Evolutionary conservation across 1,140 invertebrate species (phyloP).

Genomic region (Elymnias hypermnestra): DNA sequence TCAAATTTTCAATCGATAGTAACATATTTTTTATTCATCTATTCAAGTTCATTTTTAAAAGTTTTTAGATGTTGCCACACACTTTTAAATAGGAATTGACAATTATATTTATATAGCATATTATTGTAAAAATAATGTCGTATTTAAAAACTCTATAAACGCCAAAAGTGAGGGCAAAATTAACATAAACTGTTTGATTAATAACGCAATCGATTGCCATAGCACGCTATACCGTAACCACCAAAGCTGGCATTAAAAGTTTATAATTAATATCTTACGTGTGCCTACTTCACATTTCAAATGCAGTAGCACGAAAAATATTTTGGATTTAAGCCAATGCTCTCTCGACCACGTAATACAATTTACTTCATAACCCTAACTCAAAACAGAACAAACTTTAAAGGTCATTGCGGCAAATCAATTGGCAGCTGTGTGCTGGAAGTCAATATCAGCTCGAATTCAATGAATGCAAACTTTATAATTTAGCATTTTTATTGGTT

Average conservation of each 20-base stretch:
- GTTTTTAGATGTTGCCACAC: no score
- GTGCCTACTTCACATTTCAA: constrained; percentile 6
- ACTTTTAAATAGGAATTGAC: no score
- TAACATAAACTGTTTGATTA: no score
- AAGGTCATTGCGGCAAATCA: constrained; percentile 23
- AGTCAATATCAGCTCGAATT: constrained; percentile 11
- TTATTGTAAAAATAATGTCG: no score
- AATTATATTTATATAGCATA: no score
- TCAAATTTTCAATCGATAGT: no score
- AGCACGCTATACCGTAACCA: no score
- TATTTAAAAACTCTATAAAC: no score
- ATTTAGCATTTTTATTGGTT: constrained; percentile 8
- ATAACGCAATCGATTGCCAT: no score
- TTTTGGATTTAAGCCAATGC: constrained; percentile 21
- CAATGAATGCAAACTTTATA: constrained; percentile 11
- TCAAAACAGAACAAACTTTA: constrained; percentile 17
- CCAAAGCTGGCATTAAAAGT: neutral
- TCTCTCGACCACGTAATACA: constrained; percentile 17
- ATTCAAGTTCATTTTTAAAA: no score
- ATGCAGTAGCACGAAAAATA: constrained; percentile 13
- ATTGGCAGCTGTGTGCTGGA: constrained; percentile 18
- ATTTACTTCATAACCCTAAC: constrained; percentile 21
- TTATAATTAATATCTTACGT: constrained; percentile 1
- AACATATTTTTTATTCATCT: no score
- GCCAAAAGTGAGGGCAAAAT: no score